Base-by-base conservation (phyloP, 2,888 invertebrate genomes). In the Parthenolecanium corni region DNA sequence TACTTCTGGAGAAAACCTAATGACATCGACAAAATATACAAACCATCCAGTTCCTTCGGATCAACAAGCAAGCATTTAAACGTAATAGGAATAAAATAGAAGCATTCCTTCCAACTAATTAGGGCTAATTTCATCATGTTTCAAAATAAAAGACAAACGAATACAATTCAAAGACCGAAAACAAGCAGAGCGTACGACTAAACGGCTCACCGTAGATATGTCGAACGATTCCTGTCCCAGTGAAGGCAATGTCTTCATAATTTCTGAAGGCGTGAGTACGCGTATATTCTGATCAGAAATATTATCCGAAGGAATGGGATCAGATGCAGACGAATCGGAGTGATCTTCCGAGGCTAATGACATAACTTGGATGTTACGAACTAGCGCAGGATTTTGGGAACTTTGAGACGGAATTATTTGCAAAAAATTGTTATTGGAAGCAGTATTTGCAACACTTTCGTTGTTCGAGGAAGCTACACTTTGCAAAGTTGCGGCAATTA, bases 201-300 rank as follows among this genome's bases (percentile, higher is more conserved):
- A 72, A 72, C 73, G 72, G 73, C 74, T 76, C 76, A 75, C 75
- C 75, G 64, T 65, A 31, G 66, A 66, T 75, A 76, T 74, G 73
- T 81, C 81, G 76, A 80, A 81, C 75, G 79, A 80, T 78, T 81
- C 70, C 68, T 70, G 82, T 76, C 83, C 83, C 76, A 87, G 82
- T 76, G 86, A 85, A 75, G 89, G 88, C 78, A 88, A 82, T 74
- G 88, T 88, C 81, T 86, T 84, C 88, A 88, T 88, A 76, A 89
- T 88, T 82, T 89, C 88, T 71, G 86, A 86, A 72, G 89, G 88
- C 72, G 89, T 89, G 76, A 89, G 82, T 77, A 88, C 88, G 76
- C 88, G 83, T 76, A 88, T 88, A 78, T 86, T 87, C 77, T 86
- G 86, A 78, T 88, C 87, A 71, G 78, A 77, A 64, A 64, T 65